Base-by-base conservation (phyloP, 2,888 invertebrate genomes). In the Colostygia pectinataria region DNA sequence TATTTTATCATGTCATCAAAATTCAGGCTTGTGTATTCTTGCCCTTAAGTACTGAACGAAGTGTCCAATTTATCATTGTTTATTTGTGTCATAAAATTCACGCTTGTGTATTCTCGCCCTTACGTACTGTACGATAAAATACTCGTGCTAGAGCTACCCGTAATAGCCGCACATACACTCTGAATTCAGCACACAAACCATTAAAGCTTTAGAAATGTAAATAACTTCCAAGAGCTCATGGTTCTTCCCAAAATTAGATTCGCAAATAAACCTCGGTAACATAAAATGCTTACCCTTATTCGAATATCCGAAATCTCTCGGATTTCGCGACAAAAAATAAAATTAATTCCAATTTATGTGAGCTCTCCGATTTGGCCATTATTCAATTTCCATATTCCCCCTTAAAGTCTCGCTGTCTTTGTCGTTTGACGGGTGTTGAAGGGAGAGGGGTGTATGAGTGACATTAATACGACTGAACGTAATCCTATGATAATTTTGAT, bases 331-430 rank as follows among this genome's bases (percentile, higher is more conserved):
- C 38, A 52, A 52, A 50, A 20, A 52, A 51, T 46, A 34, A 52
- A 46, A 52, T 52, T 52, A 46, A 52, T 46, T 42, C 52, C 46
- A 46, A 43, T 46, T 46, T 52, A 52, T 43, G 46, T 52, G 52
- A 39, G 34, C 40, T 45, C 13, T 51, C 53, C 55, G 53, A 59
- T 57, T 57, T 53, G 12, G 41, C 55, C 57, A 59, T 59, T 55
- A 57, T 53, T 57, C 57, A 59, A 59, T 59, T 59, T 57, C 33
- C 56, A 51, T 51, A 53, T 57, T 51, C 52, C 32, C 55, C 38
- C 32, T 34, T 45, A 39, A 38, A 50, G 39, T 40, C 5, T 24
- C 24, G 6, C 42, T 9, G 27, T 47, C 52, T 24, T 7, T 33
- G 10, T 47, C 46, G 29, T 9, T 5, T 12, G 29, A 7, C 24